Evolutionary conservation across 2,797 vertebrate genomes (phyloP).

Genomic region (Enteromius treurensis): DNA sequence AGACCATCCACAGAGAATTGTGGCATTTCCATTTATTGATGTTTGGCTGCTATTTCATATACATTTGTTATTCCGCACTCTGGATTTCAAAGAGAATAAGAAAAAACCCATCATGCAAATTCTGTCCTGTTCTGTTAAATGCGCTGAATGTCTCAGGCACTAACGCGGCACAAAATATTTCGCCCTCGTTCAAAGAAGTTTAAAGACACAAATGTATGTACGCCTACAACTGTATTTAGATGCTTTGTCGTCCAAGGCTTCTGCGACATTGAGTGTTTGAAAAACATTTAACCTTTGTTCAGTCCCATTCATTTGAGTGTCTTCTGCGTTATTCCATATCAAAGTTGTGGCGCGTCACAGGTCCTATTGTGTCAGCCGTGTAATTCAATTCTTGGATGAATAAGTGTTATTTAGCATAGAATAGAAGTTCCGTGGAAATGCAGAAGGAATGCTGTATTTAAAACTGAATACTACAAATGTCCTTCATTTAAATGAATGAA

Average conservation of each 20-base stretch:
- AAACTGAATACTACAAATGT: slow-evolving; percentile 50
- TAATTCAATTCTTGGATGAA: slow-evolving; percentile 52
- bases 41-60: slow-evolving; percentile 81
- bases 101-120: slow-evolving; percentile 82
- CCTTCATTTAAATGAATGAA: slow-evolving; percentile 54
- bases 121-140: slow-evolving; percentile 79
- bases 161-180: slow-evolving; percentile 77
- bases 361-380: slow-evolving; percentile 46
- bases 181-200: slow-evolving; percentile 55
- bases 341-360: slow-evolving; percentile 39
- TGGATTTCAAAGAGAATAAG: slow-evolving; percentile 84
- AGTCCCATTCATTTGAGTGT: slow-evolving; percentile 37
- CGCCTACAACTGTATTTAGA: slow-evolving; percentile 32
- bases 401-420: slow-evolving; percentile 45
- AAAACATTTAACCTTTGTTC: slow-evolving; percentile 54
- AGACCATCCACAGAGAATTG: slow-evolving; percentile 78
- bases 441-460: slow-evolving; percentile 48
- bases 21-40: slow-evolving; percentile 84
- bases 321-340: slow-evolving; percentile 35
- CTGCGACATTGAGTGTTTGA: slow-evolving; percentile 46
- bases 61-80: slow-evolving; percentile 82
- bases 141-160: slow-evolving; percentile 75
- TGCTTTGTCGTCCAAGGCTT: slow-evolving; percentile 46
- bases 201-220: slow-evolving; percentile 35
- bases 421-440: slow-evolving; percentile 43